These are phyloP conservation scores for Melanotaenia maccullochi DNA, from an alignment of 2,797 vertebrate species.

Conservation along the genomic window DNA sequence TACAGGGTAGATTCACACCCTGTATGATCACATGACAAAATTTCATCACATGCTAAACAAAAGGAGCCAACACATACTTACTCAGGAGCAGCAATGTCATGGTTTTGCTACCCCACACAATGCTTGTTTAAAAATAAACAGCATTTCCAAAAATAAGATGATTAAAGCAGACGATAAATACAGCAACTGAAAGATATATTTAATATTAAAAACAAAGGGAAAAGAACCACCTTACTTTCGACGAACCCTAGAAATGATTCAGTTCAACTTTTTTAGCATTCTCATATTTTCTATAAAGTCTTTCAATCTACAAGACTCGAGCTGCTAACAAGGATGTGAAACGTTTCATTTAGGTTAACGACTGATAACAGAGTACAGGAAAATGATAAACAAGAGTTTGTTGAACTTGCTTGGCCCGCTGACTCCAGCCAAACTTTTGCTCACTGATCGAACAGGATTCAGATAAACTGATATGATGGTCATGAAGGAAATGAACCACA, in stretches of 20 bases:
- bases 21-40: not conserved
- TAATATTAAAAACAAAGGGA: too few species aligned
- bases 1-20: too few species aligned
- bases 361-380: too few species aligned
- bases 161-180: too few species aligned
- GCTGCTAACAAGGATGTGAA: not conserved
- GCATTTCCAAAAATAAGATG: too few species aligned
- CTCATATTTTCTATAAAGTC: too few species aligned
- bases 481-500: not conserved
- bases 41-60: not conserved
- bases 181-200: too few species aligned
- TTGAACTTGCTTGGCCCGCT: not conserved
- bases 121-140: too few species aligned
- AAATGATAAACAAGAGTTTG: not conserved
- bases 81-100: not conserved
- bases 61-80: not conserved
- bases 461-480: not conserved
- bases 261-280: too few species aligned
- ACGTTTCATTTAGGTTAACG: not conserved
- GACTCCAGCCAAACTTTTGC: not conserved
- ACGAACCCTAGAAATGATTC: too few species aligned
- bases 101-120: not conserved
- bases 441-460: not conserved
- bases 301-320: too few species aligned
- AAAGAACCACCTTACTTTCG: too few species aligned